Evolutionary conservation across 1,140 invertebrate genomes (phyloP).

Genomic region (Hyposmocoma kahamanoa): DNA sequence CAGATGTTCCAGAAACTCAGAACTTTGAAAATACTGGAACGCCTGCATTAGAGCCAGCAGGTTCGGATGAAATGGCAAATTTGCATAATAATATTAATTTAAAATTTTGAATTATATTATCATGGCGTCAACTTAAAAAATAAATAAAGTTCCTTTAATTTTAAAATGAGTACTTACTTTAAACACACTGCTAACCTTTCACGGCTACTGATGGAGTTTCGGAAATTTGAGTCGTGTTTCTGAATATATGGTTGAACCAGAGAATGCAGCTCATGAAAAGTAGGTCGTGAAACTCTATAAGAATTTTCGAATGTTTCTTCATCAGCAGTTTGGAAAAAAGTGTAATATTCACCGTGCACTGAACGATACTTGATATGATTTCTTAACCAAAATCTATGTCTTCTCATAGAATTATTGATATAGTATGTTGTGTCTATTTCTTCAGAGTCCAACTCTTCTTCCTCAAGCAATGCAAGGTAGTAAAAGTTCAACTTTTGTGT

Average conservation of each 20-base stretch:
- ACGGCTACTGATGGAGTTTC: too few species aligned
- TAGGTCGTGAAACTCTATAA: constrained; percentile 7
- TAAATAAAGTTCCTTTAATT: too few species aligned
- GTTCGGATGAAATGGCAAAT: neutral
- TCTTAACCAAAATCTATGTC: neutral
- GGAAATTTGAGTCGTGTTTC: too few species aligned
- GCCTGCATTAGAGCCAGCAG: neutral
- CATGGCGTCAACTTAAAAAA: too few species aligned
- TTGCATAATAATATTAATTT: too few species aligned
- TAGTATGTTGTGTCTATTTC: neutral
- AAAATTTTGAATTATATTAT: too few species aligned
- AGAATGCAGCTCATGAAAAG: constrained; percentile 4
- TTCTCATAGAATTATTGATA: neutral
- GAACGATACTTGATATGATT: neutral
- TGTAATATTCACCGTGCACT: neutral
- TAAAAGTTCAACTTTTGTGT: too few species aligned
- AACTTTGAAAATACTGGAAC: constrained; percentile 7
- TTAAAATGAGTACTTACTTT: too few species aligned
- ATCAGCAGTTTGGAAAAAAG: neutral
- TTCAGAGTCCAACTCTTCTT: neutral
- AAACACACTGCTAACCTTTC: too few species aligned
- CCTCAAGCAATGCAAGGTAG: too few species aligned
- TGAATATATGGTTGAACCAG: constrained; percentile 3
- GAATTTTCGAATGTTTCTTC: constrained; percentile 9
- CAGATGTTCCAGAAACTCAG: too few species aligned